These are phyloP conservation scores for Rhaphigaster nebulosa DNA, from an alignment of 2,888 invertebrate species.

Conservation along the genomic window DNA sequence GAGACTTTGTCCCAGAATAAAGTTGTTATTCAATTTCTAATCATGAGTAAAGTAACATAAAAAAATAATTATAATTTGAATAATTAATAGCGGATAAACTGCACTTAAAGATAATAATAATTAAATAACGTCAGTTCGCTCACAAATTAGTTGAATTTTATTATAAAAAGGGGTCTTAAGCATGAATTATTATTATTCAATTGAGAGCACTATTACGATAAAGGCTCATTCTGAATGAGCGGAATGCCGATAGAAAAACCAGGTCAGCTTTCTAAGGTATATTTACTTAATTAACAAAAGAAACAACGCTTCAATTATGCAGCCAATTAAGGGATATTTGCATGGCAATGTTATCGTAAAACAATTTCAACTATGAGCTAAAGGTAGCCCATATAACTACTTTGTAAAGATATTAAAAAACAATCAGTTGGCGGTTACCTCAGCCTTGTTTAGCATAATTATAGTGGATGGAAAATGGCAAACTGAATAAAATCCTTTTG, in stretches of 20 bases:
- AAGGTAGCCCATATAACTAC: not conserved
- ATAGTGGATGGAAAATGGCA: not conserved
- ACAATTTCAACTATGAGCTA: not conserved
- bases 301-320: not conserved
- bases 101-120: not conserved
- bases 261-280: not conserved
- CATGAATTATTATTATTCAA: not conserved
- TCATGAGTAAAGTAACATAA: too few relatives aligned
- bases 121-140: not conserved
- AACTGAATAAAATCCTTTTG: not conserved
- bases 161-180: not conserved
- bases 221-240: not conserved
- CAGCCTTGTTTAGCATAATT: not conserved
- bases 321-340: not conserved
- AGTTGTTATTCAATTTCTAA: too few relatives aligned
- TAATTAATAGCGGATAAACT: too few relatives aligned
- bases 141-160: not conserved
- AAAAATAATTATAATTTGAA: too few relatives aligned
- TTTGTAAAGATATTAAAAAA: slow-evolving; percentile 11
- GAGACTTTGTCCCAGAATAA: too few relatives aligned
- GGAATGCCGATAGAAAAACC: not conserved
- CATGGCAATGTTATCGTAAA: not conserved
- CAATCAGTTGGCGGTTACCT: not conserved
- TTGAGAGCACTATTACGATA: not conserved
- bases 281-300: not conserved